Percentiles rank a stretch among this genome's conserved stretches.
Evolutionary conservation across 2,888 invertebrate species (phyloP).

Genomic region (Charanyca ferruginea): DNA sequence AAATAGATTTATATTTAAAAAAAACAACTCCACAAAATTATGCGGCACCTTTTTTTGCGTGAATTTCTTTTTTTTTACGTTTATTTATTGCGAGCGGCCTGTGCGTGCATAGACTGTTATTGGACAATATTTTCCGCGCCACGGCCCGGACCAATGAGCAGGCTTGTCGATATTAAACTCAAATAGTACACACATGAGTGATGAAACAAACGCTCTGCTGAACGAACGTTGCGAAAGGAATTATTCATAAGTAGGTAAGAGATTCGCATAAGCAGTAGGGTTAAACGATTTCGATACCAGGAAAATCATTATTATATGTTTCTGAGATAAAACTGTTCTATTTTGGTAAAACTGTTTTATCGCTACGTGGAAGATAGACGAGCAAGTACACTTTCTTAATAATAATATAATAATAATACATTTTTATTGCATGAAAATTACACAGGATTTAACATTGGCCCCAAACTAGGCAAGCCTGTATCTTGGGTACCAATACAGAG

Average conservation of each 20-base stretch:
- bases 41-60: slow-evolving; percentile 41
- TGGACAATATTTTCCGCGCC: slow-evolving; percentile 60
- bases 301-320: background rate
- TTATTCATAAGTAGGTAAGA: slow-evolving; percentile 54
- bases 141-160: slow-evolving; percentile 58
- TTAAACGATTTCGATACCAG: slow-evolving; percentile 23
- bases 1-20: slow-evolving; percentile 54
- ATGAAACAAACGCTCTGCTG: slow-evolving; percentile 50
- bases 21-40: slow-evolving; percentile 46
- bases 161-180: slow-evolving; percentile 59
- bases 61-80: slow-evolving; percentile 37
- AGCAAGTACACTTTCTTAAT: background rate
- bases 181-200: slow-evolving; percentile 54
- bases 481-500: too few relatives aligned
- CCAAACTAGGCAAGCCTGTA: too few relatives aligned
- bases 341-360: too few relatives aligned
- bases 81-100: slow-evolving; percentile 59
- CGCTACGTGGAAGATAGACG: background rate
- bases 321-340: slow-evolving; percentile 5
- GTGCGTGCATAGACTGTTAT: slow-evolving; percentile 63
- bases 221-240: slow-evolving; percentile 39
- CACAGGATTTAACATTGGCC: too few relatives aligned
- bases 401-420: too few relatives aligned
- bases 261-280: slow-evolving; percentile 5
- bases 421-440: too few relatives aligned